phyloP scores from a whole-genome alignment of 2,888 invertebrate genomes.

The Conops quadrifasciatus region DNA sequence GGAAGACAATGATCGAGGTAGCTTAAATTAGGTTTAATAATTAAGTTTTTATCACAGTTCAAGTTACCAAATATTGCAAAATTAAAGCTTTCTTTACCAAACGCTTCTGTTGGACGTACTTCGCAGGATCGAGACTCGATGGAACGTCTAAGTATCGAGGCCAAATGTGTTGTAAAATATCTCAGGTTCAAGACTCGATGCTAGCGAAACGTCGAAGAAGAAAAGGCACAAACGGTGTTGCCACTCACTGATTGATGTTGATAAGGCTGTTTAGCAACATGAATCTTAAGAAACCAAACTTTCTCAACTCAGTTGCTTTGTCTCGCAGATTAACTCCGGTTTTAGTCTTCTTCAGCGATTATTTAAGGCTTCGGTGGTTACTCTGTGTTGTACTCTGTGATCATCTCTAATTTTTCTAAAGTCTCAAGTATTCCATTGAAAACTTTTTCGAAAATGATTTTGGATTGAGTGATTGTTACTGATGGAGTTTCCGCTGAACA shows the following conservation, averaged over 20 bases:
- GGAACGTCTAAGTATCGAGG: background rate
- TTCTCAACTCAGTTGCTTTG: too few relatives aligned
- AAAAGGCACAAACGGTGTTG: conserved; percentile 34
- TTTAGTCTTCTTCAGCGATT: background rate
- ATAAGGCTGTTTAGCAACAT: background rate
- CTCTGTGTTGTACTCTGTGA: background rate
- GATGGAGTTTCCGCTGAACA: background rate
- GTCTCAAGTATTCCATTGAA: background rate
- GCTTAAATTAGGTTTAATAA: conserved; percentile 3
- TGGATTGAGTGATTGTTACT: background rate
- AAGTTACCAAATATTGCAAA: conserved; percentile 29
- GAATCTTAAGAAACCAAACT: too few relatives aligned
- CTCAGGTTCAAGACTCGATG: too few relatives aligned
- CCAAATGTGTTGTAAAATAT: background rate
- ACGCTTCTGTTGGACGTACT: background rate
- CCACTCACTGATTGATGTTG: conserved; percentile 19
- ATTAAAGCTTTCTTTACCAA: conserved; percentile 33
- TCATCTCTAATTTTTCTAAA: conserved; percentile 5
- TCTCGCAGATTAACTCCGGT: too few relatives aligned
- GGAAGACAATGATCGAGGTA: conserved; percentile 33
- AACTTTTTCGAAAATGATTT: conserved; percentile 6
- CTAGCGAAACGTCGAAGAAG: background rate
- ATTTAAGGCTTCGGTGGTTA: background rate
- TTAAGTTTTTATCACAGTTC: conserved; percentile 33
- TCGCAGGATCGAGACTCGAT: background rate